Percentiles rank a stretch among this genome's conserved stretches.
phyloP scores from a whole-genome alignment of 2,113 vertebrate species.

The Bubo bubo region DNA sequence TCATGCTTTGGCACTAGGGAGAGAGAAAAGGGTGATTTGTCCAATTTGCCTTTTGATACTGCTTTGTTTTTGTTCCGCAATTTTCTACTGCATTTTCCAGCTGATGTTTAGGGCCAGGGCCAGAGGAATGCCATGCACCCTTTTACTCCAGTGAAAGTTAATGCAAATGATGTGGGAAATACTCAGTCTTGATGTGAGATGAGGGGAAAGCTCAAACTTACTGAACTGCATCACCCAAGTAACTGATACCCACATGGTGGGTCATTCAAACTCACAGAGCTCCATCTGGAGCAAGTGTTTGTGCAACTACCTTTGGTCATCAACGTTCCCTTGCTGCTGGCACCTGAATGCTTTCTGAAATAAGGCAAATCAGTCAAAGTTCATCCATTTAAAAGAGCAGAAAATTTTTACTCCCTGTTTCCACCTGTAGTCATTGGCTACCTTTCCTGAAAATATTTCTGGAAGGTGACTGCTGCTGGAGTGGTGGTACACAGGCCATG shows the following conservation, averaged over 20 bases:
- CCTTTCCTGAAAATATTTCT: not conserved
- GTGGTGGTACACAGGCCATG: not conserved
- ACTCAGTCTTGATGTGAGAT: not conserved
- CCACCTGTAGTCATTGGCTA: not conserved
- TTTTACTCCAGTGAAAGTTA: not conserved
- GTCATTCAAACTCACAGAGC: not conserved
- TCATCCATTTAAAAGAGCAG: not conserved
- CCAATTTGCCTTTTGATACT: not conserved
- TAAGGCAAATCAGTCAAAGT: not conserved
- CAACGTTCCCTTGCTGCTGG: not conserved
- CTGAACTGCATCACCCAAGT: no score
- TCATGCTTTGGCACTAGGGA: not conserved
- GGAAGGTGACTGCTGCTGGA: not conserved
- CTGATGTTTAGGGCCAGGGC: fast-evolving
- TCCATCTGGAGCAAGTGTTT: not conserved
- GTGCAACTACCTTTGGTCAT: not conserved
- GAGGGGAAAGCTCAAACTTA: not conserved
- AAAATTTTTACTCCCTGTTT: not conserved
- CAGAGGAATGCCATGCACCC: no score
- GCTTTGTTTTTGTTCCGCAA: not conserved
- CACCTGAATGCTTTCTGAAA: not conserved
- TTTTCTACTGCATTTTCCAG: not conserved
- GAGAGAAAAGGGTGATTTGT: not conserved
- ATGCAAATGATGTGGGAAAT: fast-evolving
- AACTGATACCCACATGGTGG: fast-evolving